Evolutionary conservation across 2,113 vertebrate genomes (phyloP).

Genomic region (Vidua macroura): DNA sequence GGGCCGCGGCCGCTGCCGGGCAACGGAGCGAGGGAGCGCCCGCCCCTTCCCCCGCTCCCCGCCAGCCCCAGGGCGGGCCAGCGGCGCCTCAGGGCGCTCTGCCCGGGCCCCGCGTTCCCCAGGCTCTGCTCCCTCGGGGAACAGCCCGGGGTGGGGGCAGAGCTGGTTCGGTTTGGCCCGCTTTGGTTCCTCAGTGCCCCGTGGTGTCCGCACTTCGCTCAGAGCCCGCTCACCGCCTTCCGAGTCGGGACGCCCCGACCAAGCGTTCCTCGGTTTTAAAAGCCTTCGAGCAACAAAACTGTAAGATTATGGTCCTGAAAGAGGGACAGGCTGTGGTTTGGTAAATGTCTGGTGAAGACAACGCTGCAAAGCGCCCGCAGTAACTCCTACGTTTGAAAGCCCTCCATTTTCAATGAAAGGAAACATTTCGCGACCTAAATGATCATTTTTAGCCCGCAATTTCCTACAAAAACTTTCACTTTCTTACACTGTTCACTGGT

Average conservation of each 20-base stretch:
- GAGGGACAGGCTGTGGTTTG: conserved; percentile 13
- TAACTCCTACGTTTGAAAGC: conserved; percentile 37
- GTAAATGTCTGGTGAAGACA: conserved; percentile 1
- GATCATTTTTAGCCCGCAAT: conserved; percentile 51
- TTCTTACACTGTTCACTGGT: conserved; percentile 39
- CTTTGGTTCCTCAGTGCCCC: not conserved
- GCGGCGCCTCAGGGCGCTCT: rapidly evolving
- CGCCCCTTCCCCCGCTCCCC: not conserved
- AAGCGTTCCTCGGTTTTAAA: not conserved
- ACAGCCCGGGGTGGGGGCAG: rapidly evolving
- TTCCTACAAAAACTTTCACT: conserved; percentile 61
- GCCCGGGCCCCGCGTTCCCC: rapidly evolving
- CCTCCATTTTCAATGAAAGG: conserved; percentile 40
- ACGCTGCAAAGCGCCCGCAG: not conserved
- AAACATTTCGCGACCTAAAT: conserved; percentile 43
- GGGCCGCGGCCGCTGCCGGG: not conserved
- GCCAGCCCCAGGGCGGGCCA: not conserved
- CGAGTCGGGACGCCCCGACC: not conserved
- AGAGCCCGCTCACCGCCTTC: not conserved
- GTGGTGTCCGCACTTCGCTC: not conserved
- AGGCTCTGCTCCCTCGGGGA: not conserved
- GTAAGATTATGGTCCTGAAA: not conserved
- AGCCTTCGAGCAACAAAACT: not conserved
- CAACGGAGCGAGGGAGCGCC: not conserved
- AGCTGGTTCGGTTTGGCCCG: too few species aligned